Evolutionary conservation across 1,140 invertebrate species (phyloP).

Genomic region (Pinna nobilis): DNA sequence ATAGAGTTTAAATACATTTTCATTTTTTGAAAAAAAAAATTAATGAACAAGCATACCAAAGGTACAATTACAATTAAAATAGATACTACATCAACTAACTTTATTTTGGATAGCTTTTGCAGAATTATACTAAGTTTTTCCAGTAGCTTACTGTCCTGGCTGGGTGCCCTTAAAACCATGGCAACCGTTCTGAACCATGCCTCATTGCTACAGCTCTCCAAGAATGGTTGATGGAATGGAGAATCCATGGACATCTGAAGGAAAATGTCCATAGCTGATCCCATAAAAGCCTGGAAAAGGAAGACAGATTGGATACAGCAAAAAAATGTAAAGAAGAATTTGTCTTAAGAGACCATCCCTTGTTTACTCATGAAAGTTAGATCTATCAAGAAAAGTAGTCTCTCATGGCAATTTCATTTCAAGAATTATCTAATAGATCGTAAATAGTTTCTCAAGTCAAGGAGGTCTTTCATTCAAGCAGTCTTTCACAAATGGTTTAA

Average conservation of each 20-base stretch:
- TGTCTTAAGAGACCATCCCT: not conserved
- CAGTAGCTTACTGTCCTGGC: slow-evolving; percentile 64
- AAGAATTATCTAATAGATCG: too few species aligned
- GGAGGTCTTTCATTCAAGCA: too few species aligned
- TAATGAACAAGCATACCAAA: too few species aligned
- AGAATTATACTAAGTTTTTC: slow-evolving; percentile 73
- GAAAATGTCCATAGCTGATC: slow-evolving; percentile 69
- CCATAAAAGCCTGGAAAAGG: slow-evolving; percentile 58
- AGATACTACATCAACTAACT: too few species aligned
- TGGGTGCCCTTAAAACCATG: slow-evolving; percentile 68
- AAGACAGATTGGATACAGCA: not conserved
- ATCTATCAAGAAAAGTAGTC: too few species aligned
- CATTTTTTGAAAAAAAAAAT: too few species aligned
- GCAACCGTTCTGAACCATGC: slow-evolving; percentile 70
- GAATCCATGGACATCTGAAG: slow-evolving; percentile 73
- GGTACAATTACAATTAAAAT: too few species aligned
- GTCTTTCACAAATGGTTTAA: too few species aligned
- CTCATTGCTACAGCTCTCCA: slow-evolving; percentile 72
- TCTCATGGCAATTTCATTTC: too few species aligned
- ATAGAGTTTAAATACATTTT: too few species aligned
- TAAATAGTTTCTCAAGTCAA: too few species aligned
- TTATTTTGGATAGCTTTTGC: slow-evolving; percentile 73
- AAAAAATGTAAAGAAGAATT: not conserved
- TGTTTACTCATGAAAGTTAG: not conserved
- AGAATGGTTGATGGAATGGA: slow-evolving; percentile 63